These are phyloP conservation scores for Amorpha juglandis DNA, from an alignment of 2,888 invertebrate genomes.

Conservation along the genomic window DNA sequence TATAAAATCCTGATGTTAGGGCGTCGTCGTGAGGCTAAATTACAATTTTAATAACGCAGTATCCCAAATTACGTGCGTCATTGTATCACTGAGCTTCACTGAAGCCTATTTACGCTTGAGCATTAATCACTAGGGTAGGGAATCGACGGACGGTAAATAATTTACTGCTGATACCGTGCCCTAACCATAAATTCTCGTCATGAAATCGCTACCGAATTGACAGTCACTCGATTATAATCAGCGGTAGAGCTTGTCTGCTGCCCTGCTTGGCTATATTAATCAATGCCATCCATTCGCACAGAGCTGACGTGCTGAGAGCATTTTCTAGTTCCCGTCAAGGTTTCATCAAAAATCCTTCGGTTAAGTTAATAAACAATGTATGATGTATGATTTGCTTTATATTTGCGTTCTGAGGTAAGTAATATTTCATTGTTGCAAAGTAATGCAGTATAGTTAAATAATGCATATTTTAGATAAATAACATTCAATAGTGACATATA, in stretches of 20 bases:
- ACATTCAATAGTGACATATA: too few species aligned
- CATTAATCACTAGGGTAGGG: slow-evolving; percentile 48
- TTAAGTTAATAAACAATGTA: slow-evolving; percentile 1
- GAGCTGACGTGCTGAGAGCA: slow-evolving; percentile 25
- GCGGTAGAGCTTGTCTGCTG: slow-evolving; percentile 37
- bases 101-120: slow-evolving; percentile 39
- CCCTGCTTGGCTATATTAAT: slow-evolving; percentile 41
- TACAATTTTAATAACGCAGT: slow-evolving; percentile 45
- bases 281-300: slow-evolving; percentile 32
- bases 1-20: slow-evolving; percentile 47
- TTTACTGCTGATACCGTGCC: slow-evolving; percentile 57
- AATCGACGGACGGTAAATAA: slow-evolving; percentile 61
- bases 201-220: slow-evolving; percentile 57
- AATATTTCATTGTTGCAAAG: too few species aligned
- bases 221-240: slow-evolving; percentile 61
- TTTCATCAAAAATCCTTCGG: slow-evolving; percentile 17
- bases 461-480: too few species aligned
- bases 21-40: slow-evolving; percentile 48
- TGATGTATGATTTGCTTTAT: slow-evolving; percentile 4
- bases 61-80: slow-evolving; percentile 32
- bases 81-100: slow-evolving; percentile 35
- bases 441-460: too few species aligned
- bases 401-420: too few species aligned
- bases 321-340: slow-evolving; percentile 23
- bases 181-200: slow-evolving; percentile 65